Percentiles rank a stretch among this genome's conserved stretches.
Conservation (phyloP, 2,888 invertebrate genomes). For the Odontocerum albicorne region DNA sequence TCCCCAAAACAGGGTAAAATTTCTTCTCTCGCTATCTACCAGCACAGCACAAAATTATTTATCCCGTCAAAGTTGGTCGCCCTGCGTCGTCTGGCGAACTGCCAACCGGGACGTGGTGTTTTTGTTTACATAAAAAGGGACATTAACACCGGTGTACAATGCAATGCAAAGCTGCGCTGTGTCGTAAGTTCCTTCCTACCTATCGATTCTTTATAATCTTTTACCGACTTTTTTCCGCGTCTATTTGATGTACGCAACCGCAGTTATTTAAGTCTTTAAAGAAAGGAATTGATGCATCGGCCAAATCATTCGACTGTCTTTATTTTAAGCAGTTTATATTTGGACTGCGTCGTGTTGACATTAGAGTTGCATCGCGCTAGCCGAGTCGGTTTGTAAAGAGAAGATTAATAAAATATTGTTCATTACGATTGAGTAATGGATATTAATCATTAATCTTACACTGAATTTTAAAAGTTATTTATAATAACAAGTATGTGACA, state of each 20-base stretch:
- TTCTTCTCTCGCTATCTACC: too few relatives aligned
- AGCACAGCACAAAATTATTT: too few relatives aligned
- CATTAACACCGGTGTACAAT: conserved; percentile 15
- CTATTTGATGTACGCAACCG: neutral
- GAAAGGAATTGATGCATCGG: neutral
- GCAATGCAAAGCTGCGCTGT: conserved; percentile 13
- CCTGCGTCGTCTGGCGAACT: conserved; percentile 23
- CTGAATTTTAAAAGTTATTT: too few relatives aligned
- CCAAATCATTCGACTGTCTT: conserved; percentile 5
- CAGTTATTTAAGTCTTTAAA: conserved; percentile 3
- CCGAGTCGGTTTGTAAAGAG: too few relatives aligned
- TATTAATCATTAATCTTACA: too few relatives aligned
- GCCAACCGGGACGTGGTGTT: conserved; percentile 31
- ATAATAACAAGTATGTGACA: too few relatives aligned
- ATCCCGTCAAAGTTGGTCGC: conserved; percentile 17
- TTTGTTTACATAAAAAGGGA: conserved; percentile 32
- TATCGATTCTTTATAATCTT: neutral
- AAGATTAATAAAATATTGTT: too few relatives aligned
- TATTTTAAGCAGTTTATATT: conserved; percentile 10
- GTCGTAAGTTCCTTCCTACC: neutral
- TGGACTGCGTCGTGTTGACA: conserved; percentile 13
- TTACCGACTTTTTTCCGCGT: neutral
- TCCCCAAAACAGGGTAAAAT: too few relatives aligned
- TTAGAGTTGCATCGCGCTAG: conserved; percentile 7
- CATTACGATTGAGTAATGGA: too few relatives aligned